phyloP scores from a whole-genome alignment of 2,113 vertebrate genomes.

The Jacana jacana region DNA sequence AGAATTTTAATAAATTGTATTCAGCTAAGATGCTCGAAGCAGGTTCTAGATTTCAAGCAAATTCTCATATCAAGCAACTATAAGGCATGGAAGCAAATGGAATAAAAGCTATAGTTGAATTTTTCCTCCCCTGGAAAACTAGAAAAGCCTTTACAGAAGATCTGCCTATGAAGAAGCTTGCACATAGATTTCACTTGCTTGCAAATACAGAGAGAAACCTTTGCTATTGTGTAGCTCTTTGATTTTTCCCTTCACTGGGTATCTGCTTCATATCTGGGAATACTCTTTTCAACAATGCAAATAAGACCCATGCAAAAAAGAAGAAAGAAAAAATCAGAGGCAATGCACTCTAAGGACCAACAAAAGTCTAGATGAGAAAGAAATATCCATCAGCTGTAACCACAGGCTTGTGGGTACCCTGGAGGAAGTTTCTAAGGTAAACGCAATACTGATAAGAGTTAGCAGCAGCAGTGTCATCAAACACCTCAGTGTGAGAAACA shows the following conservation, averaged over 20 bases:
- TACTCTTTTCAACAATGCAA: constrained; percentile 7
- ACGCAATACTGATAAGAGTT: neutral
- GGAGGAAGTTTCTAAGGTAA: neutral
- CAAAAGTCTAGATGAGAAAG: neutral
- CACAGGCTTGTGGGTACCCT: neutral
- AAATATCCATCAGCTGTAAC: neutral
- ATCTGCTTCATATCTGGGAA: constrained; percentile 6
- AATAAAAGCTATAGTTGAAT: neutral
- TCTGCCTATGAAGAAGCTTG: neutral
- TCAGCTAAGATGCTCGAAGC: neutral
- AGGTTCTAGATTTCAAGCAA: neutral
- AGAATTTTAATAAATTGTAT: neutral
- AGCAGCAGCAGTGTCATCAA: neutral
- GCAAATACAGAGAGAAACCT: neutral
- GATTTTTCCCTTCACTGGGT: neutral
- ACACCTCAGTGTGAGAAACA: neutral
- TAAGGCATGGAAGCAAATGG: neutral
- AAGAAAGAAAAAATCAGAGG: neutral
- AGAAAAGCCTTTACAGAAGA: neutral
- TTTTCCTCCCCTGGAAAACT: neutral
- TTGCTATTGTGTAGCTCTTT: constrained; percentile 1
- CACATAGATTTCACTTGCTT: neutral
- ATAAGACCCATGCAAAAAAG: neutral
- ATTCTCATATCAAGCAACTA: neutral
- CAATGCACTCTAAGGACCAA: neutral